These are phyloP conservation scores for Mactromeris polynyma DNA, from an alignment of 2,888 invertebrate species.

Conservation along the genomic window DNA sequence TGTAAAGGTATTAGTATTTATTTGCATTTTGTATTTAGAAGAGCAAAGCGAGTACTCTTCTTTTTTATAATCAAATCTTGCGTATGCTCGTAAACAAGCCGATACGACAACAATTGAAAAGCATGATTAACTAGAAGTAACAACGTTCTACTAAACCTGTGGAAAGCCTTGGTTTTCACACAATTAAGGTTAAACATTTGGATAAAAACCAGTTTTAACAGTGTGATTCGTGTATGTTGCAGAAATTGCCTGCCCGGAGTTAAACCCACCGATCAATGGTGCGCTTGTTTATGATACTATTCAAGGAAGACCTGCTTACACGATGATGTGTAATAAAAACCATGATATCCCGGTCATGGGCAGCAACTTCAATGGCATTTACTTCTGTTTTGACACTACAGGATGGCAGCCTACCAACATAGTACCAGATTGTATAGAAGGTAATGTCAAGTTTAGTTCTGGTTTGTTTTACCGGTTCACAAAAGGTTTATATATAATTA, in stretches of 20 bases:
- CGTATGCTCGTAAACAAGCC: too few species aligned
- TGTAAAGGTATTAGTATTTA: slow-evolving; percentile 43
- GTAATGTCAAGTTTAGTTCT: neutral
- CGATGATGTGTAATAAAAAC: slow-evolving; percentile 28
- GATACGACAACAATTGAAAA: too few species aligned
- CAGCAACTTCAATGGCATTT: slow-evolving; percentile 28
- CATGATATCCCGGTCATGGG: slow-evolving; percentile 26
- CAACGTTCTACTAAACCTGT: too few species aligned
- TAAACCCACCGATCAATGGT: slow-evolving; percentile 46
- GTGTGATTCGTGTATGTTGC: neutral
- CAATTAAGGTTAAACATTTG: neutral
- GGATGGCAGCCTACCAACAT: slow-evolving; percentile 19
- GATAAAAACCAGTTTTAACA: neutral
- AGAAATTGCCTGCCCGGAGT: slow-evolving; percentile 39
- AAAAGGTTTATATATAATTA: too few species aligned
- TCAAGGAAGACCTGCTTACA: neutral
- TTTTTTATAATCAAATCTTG: too few species aligned
- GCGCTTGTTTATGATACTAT: slow-evolving; percentile 14
- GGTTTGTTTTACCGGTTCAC: neutral
- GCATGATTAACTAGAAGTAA: too few species aligned
- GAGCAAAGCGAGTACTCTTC: too few species aligned
- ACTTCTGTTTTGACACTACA: slow-evolving; percentile 24
- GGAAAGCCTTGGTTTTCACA: neutral
- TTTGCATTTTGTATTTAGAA: too few species aligned
- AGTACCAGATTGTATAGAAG: slow-evolving; percentile 44